These are phyloP conservation scores for Channallabes apus DNA, from an alignment of 2,797 vertebrate genomes.

Conservation along the genomic window DNA sequence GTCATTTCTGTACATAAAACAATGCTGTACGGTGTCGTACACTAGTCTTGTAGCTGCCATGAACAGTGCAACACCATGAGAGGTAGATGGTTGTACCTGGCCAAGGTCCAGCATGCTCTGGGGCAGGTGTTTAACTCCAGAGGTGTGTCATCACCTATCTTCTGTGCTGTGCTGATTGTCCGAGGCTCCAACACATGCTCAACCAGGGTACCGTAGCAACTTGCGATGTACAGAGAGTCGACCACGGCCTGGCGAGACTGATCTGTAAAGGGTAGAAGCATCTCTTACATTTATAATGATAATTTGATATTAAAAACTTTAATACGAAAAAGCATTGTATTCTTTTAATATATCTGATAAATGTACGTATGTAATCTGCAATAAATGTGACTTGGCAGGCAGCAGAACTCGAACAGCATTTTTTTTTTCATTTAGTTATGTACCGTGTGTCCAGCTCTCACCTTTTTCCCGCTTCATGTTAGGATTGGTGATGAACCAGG, in stretches of 20 bases:
- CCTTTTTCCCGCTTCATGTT: conserved; percentile 97
- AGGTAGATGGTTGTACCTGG: conserved; percentile 76
- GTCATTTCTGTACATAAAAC: not conserved
- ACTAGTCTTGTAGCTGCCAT: not conserved
- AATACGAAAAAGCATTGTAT: not conserved
- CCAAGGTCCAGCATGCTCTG: conserved; percentile 91
- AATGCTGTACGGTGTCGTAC: not conserved
- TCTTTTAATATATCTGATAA: not conserved
- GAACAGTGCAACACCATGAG: not conserved
- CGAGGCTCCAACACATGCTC: conserved; percentile 93
- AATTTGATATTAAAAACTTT: not conserved
- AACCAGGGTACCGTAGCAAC: conserved; percentile 93
- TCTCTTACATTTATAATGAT: not conserved
- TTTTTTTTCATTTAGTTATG: not conserved
- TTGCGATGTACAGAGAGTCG: conserved; percentile 92
- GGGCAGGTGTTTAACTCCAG: conserved; percentile 92
- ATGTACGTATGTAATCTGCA: not conserved
- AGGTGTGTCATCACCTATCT: conserved; percentile 94
- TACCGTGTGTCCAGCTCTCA: conserved; percentile 60
- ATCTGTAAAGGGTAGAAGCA: conserved; percentile 69
- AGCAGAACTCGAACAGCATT: not conserved
- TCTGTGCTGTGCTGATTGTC: conserved; percentile 87
- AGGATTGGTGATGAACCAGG: conserved; percentile 94
- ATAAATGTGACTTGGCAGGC: not conserved
- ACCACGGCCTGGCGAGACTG: conserved; percentile 91